Conservation (phyloP, 1,140 invertebrate genomes). For the Pogonomyrmex californicus region DNA sequence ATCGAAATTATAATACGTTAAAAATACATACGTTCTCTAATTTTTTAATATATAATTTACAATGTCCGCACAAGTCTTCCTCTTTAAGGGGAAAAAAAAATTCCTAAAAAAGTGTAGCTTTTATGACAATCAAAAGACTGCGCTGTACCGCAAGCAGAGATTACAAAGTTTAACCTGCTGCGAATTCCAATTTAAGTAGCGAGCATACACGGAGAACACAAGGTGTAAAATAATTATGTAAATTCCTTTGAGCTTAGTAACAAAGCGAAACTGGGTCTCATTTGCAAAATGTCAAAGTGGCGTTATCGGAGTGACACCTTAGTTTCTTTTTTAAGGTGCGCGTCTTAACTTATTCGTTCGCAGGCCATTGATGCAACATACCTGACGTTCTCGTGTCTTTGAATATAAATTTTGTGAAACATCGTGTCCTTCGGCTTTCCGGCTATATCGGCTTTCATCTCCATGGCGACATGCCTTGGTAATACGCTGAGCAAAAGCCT, state of each 20-base stretch:
- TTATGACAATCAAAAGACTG: neutral
- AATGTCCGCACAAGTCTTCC: neutral
- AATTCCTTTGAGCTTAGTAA: neutral
- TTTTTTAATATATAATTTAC: neutral
- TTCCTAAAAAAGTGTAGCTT: neutral
- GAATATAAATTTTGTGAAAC: slow-evolving; percentile 99
- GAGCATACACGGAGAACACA: neutral
- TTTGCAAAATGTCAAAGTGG: slow-evolving; percentile 38
- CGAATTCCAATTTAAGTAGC: neutral
- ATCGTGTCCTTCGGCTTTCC: slow-evolving; percentile 96
- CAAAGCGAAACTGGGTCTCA: neutral
- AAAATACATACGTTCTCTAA: neutral
- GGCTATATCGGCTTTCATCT: slow-evolving; percentile 98
- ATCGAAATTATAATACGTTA: neutral
- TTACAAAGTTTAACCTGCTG: neutral
- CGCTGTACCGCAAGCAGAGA: neutral
- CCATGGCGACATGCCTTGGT: slow-evolving; percentile 98
- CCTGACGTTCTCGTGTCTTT: slow-evolving; percentile 98
- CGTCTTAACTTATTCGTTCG: neutral
- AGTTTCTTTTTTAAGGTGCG: neutral
- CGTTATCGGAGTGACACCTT: slow-evolving; percentile 1
- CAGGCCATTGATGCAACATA: slow-evolving; percentile 79
- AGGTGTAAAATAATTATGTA: slow-evolving; percentile 18
- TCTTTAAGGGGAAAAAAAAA: neutral
- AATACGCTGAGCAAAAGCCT: slow-evolving; percentile 96